Evolutionary conservation across 2,113 vertebrate species (phyloP).

Genomic region (Hypanus sabinus): DNA sequence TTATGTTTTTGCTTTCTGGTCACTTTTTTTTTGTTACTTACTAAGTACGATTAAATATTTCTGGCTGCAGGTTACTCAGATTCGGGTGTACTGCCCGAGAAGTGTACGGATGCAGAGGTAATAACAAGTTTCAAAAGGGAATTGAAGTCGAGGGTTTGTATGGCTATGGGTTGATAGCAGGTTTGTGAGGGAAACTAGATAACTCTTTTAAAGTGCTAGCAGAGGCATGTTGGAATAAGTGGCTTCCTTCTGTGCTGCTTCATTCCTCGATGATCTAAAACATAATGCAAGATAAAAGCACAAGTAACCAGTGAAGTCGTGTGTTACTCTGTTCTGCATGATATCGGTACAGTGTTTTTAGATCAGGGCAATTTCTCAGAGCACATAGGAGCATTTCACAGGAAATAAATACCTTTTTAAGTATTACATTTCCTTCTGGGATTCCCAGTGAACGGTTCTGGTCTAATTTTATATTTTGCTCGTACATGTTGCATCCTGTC

Average conservation of each 20-base stretch:
- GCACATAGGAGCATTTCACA: neutral
- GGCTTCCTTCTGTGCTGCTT: neutral
- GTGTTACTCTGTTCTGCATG: neutral
- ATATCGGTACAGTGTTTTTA: neutral
- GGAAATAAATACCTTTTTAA: neutral
- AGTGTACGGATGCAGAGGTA: neutral
- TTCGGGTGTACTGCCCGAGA: neutral
- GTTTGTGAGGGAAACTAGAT: neutral
- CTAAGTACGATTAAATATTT: neutral
- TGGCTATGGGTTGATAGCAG: neutral
- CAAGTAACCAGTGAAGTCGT: neutral
- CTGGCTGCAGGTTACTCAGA: neutral
- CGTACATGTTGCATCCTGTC: neutral
- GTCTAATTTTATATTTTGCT: neutral
- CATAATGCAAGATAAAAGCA: neutral
- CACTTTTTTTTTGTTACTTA: no score
- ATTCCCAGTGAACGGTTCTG: neutral
- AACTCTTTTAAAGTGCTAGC: neutral
- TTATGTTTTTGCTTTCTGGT: no score
- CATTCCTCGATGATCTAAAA: neutral
- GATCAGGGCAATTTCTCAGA: neutral
- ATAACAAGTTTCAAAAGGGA: neutral
- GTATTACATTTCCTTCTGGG: neutral
- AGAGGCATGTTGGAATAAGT: neutral
- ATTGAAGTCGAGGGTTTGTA: neutral